Evolutionary conservation across 2,113 vertebrate species (phyloP).

Genomic region (Oreocharis arfaki): DNA sequence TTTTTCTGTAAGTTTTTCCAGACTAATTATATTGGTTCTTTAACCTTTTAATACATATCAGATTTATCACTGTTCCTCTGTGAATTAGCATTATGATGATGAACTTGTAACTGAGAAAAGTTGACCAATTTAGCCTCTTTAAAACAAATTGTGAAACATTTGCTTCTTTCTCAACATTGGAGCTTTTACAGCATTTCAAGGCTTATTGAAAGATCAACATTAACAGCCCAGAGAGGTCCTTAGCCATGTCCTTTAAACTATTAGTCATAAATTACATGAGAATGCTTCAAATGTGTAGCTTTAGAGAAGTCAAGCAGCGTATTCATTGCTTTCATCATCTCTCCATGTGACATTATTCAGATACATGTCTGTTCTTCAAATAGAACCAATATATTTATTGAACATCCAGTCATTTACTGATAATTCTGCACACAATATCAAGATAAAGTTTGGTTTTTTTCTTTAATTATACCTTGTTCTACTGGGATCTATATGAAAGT

Average conservation of each 20-base stretch:
- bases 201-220: neutral
- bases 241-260: neutral
- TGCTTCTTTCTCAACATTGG: neutral
- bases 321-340: neutral
- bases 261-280: neutral
- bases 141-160: neutral
- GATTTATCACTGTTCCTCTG: neutral
- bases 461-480: neutral
- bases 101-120: neutral
- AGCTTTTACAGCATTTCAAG: neutral
- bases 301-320: neutral
- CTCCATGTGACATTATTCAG: neutral
- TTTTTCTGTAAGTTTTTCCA: neutral
- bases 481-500: neutral
- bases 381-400: neutral
- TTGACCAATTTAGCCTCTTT: neutral
- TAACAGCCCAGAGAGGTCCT: neutral
- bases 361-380: neutral
- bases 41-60: neutral
- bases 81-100: fast-evolving
- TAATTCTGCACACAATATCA: neutral
- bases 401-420: neutral
- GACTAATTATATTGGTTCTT: neutral
- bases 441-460: neutral
- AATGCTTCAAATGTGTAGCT: neutral